Evolutionary conservation across 2,113 vertebrate species (phyloP), one percentile per base, ranked within the genome.

Genomic region (Brachyhypopomus occidentalis): DNA sequence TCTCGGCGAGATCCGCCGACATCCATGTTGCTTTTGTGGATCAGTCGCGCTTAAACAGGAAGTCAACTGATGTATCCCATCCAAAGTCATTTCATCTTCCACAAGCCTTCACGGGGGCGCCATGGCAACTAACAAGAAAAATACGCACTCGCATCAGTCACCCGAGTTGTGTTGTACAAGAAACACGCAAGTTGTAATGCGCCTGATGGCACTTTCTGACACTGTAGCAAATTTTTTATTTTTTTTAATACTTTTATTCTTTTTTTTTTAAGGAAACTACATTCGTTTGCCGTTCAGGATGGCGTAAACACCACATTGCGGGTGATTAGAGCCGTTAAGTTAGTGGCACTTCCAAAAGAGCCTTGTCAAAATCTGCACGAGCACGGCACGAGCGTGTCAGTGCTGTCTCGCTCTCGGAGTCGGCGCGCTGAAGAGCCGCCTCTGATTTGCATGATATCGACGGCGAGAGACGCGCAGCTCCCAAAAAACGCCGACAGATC

Each of bases 361-460:
- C 92, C 91, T 90, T 94, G 93, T 94, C 93, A 93, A 90, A 92
- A 84, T 93, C 91, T 87, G 87, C 88, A 91, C 89, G 89, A 93
- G 89, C 82, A 89, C 88, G 89, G 92, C 86, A 78, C 91, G 90
- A 91, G 89, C 88, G 88, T 93, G 92, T 93, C 93, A 94, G 91
- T 88, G 85, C 89, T 91, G 92, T 93, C 92, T 93, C 83, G 86
- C 88, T 12, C 91, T 94, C 89, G 84, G 92, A 92, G 90, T 89
- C 84, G 36, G 87, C 90, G 87, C 48, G 41, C 86, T 79, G 84
- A 89, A 80, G 82, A 75, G 79, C 85, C 86, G 87, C 89, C 92
- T 88, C 90, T 92, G 91, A 93, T 94, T 93, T 93, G 92, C 92
- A 93, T 93, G 90, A 93, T 93, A 94, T 93, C 92, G 90, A 92